Percentiles rank a stretch among this genome's conserved stretches.
These are phyloP conservation scores for Catharus ustulatus DNA, from an alignment of 2,797 vertebrate species.

Conservation along the genomic window DNA sequence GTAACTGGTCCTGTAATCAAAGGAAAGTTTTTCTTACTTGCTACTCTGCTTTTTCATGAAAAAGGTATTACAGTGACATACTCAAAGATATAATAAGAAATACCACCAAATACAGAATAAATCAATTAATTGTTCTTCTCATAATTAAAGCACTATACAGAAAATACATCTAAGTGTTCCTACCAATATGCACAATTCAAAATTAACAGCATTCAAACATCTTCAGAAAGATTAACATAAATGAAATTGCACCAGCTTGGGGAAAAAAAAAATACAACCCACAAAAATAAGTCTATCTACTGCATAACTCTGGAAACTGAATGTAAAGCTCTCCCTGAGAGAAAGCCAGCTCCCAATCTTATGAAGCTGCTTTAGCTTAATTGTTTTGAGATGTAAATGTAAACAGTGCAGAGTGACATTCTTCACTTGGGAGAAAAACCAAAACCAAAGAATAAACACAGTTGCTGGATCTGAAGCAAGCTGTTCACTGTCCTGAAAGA, in stretches of 20 bases:
- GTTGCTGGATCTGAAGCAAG: constrained; percentile 50
- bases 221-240: constrained; percentile 9
- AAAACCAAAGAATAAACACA: constrained; percentile 44
- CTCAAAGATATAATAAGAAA: neutral
- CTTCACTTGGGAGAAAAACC: constrained; percentile 22
- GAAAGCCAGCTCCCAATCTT: constrained; percentile 12
- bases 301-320: neutral
- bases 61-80: neutral
- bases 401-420: constrained; percentile 46
- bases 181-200: constrained; percentile 11
- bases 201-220: constrained; percentile 28
- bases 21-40: neutral
- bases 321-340: constrained; percentile 9
- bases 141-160: constrained; percentile 35
- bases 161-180: constrained; percentile 18
- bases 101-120: neutral
- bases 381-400: constrained; percentile 55
- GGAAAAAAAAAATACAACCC: too few species aligned
- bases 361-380: constrained; percentile 30
- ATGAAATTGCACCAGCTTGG: neutral
- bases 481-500: constrained; percentile 56
- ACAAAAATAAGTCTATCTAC: neutral
- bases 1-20: neutral
- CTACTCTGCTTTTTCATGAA: neutral
- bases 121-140: constrained; percentile 12